Base-by-base conservation (phyloP, 2,113 vertebrate species). In the Pachyramphus minor region DNA sequence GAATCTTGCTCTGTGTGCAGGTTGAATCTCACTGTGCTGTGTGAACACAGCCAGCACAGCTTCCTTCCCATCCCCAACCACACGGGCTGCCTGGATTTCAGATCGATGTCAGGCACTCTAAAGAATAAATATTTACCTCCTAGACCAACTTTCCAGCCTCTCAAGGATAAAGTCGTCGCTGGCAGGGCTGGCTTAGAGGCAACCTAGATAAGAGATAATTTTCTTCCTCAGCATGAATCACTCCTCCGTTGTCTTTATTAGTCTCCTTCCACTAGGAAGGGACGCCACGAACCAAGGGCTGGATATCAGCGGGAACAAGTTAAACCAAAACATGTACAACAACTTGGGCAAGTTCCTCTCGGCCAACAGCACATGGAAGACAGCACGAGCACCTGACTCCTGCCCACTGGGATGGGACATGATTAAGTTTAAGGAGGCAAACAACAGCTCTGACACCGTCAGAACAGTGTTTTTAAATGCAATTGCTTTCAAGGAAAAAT, bases 51-150 rank as follows among this genome's bases (percentile, higher is more conserved):
- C 42, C 15, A 62, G 84, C 7, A 5, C 3, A 63, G 72, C 87
- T 84, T 94, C 84, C 68, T 86, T 67, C 78, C 89, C 87, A 84
- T 55, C 10, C 0, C 50, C 64, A 86, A 37, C 50, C 31, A 6
- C 66, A 63, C 59, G 72, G 45, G 63, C 60, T 8, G 4, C 87
- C 49, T 35, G 60, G 50, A 69, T 84, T 78, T 71, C 91, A 80
- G 84, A 90, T 42, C 56, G 52, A 66, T 92, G 90, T 80, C 93
- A 94, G 77, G 88, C 85, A 64, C 94, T 75, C 79, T 22, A 14
- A 74, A 86, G 90, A 77, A 95, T 71, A 93, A 95, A 95, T 92
- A 92, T 96, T 93, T 97, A 95, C 90, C 85, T 83, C 88, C 83
- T 56, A 95, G 73, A 93, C 86, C 88, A 93, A 94, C 77, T 93